Conservation (phyloP, 2,113 vertebrate species). For the Mustela nigripes region DNA sequence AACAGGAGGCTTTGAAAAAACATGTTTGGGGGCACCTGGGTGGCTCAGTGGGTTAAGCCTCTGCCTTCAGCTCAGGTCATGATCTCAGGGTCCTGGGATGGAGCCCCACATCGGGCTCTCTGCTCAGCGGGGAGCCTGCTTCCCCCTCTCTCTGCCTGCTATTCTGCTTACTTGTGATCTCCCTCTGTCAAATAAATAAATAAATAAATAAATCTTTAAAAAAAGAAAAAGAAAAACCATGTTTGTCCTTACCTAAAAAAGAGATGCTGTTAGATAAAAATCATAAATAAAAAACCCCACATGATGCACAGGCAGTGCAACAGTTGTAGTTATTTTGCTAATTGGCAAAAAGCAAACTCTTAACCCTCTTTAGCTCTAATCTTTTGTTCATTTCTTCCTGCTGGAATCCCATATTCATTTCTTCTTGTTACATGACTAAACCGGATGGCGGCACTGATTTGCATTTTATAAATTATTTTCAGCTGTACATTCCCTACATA, state of each 20-base stretch:
- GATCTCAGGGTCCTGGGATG: too few species aligned
- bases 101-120: too few species aligned
- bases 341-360: not conserved
- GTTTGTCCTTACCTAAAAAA: slow-evolving; percentile 51
- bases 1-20: slow-evolving; percentile 24
- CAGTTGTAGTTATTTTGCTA: not conserved
- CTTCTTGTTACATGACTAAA: slow-evolving; percentile 46
- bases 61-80: too few species aligned
- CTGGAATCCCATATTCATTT: slow-evolving; percentile 32
- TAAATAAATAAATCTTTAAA: too few species aligned
- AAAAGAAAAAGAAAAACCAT: not conserved
- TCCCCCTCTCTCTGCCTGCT: too few species aligned
- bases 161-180: too few species aligned
- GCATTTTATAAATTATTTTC: slow-evolving; percentile 38
- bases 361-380: not conserved
- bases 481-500: not conserved
- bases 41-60: too few species aligned
- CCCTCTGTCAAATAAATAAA: too few species aligned
- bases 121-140: too few species aligned
- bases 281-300: not conserved
- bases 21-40: not conserved
- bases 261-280: slow-evolving; percentile 38
- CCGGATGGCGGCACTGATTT: not conserved
- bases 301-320: not conserved
- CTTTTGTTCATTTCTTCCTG: slow-evolving; percentile 33